Evolutionary conservation across 2,888 invertebrate species (phyloP).

Genomic region (Leptopterna dolabrata): DNA sequence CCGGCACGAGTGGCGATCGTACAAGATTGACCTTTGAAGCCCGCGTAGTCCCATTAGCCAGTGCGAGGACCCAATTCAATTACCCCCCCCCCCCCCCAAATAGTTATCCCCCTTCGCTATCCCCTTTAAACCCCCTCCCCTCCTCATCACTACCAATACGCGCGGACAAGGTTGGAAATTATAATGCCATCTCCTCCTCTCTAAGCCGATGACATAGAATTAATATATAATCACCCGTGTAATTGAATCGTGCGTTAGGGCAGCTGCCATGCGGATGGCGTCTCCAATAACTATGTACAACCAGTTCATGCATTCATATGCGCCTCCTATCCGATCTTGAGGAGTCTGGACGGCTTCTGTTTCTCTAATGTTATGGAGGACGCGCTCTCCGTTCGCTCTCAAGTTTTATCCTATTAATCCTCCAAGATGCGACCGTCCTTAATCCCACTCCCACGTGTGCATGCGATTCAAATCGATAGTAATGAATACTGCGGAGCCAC

Average conservation of each 20-base stretch:
- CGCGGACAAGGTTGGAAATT: slow-evolving; percentile 21
- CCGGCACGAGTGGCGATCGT: slow-evolving; percentile 19
- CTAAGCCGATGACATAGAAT: slow-evolving; percentile 34
- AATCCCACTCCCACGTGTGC: too few relatives aligned
- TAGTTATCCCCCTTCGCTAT: not conserved
- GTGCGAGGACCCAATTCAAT: slow-evolving; percentile 19
- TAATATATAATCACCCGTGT: slow-evolving; percentile 44
- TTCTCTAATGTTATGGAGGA: not conserved
- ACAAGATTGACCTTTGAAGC: slow-evolving; percentile 28
- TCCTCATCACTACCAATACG: not conserved
- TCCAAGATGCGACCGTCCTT: not conserved
- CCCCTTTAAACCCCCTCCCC: not conserved
- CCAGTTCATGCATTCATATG: slow-evolving; percentile 27
- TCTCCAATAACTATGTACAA: slow-evolving; percentile 18
- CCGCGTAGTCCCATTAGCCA: slow-evolving; percentile 12
- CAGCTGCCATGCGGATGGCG: slow-evolving; percentile 8
- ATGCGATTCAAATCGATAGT: too few relatives aligned
- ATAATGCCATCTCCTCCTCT: slow-evolving; percentile 30
- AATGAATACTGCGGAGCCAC: too few relatives aligned
- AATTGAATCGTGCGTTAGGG: slow-evolving; percentile 19
- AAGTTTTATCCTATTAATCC: not conserved
- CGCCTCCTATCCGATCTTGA: slow-evolving; percentile 15
- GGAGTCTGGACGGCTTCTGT: not conserved
- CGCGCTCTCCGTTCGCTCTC: not conserved
- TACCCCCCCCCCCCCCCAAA: not conserved